Evolutionary conservation across 2,797 vertebrate species (phyloP), one percentile per base, ranked within the genome.

Genomic region (Oophaga sylvatica): DNA sequence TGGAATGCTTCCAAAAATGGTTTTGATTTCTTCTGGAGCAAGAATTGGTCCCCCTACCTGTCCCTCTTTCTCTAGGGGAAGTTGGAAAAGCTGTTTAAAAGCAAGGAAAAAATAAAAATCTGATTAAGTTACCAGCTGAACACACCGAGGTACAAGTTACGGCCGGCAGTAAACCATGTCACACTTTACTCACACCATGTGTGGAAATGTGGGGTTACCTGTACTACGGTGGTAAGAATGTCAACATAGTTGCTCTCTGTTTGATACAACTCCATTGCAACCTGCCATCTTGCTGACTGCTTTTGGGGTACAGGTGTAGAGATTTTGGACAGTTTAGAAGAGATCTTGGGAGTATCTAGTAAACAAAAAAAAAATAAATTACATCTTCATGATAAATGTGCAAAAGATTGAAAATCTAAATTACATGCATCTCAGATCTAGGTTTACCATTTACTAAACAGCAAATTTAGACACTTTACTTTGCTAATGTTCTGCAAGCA

Each of bases 221-320:
- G 96, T 91, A 99, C 95, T 85, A 99, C 94, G 65, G 98, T 99
- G 88, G 95, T 96, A 87, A 99, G 93, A 93, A 99, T 99, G 93
- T 97, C 97, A 84, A 99, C 98, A 0, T 99, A 99, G 95, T 99
- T 99, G 93, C 97, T 99, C 93, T 99, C 98, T 0, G 98, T 99
- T 93, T 99, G 98, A 95, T 98, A 99, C 70, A 99, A 95, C 90
- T 99, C 98, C 93, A 98, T 99, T 90, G 97, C 98, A 92, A 99
- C 98, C 92, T 99, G 98, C 97, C 97, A 99, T 87, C 98, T 94
- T 59, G 98, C 98, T 41, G 98, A 98, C 94, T 98, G 97, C 94
- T 98, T 99, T 86, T 94, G 88, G 70, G 94, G 92, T 83, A 95
- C 92, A 0, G 96, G 95, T 85, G 97, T 95, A 0, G 96, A 97